A percentile compares a stretch with the other conserved stretches of the same genome.
phyloP scores from a whole-genome alignment of 2,797 vertebrate species.

The Glyptemys insculpta region DNA sequence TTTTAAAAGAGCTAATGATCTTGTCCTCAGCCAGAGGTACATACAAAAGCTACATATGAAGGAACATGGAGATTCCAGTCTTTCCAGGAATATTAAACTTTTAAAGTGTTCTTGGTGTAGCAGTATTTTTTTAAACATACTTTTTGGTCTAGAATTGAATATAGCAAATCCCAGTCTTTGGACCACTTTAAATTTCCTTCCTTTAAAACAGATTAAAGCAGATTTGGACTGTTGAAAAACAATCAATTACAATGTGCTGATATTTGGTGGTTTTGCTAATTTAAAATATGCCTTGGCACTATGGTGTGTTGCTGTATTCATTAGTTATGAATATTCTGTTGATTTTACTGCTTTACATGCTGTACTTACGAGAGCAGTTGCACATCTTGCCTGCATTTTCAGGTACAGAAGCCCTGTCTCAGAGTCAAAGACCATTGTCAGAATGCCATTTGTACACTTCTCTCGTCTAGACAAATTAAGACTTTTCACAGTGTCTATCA shows the following conservation, averaged over 20 bases:
- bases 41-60: not conserved
- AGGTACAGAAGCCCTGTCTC: not conserved
- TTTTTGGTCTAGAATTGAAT: not conserved
- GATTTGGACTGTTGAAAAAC: slow-evolving; percentile 48
- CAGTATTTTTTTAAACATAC: not conserved
- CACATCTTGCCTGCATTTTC: not conserved
- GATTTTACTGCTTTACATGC: not conserved
- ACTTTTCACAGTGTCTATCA: not conserved
- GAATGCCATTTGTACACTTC: not conserved
- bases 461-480: fast-evolving
- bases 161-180: not conserved
- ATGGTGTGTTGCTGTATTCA: not conserved
- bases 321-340: not conserved
- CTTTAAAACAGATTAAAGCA: slow-evolving; percentile 25
- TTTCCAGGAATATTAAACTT: not conserved
- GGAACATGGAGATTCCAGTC: not conserved
- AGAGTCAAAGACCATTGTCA: not conserved
- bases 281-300: slow-evolving; percentile 13
- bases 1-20: not conserved
- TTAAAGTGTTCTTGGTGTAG: not conserved
- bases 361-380: not conserved
- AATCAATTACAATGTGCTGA: slow-evolving; percentile 40
- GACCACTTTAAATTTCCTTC: not conserved
- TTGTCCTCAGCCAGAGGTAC: fast-evolving
- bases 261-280: slow-evolving; percentile 15